phyloP scores from a whole-genome alignment of 2,113 vertebrate species.

The Anoplopoma fimbria region DNA sequence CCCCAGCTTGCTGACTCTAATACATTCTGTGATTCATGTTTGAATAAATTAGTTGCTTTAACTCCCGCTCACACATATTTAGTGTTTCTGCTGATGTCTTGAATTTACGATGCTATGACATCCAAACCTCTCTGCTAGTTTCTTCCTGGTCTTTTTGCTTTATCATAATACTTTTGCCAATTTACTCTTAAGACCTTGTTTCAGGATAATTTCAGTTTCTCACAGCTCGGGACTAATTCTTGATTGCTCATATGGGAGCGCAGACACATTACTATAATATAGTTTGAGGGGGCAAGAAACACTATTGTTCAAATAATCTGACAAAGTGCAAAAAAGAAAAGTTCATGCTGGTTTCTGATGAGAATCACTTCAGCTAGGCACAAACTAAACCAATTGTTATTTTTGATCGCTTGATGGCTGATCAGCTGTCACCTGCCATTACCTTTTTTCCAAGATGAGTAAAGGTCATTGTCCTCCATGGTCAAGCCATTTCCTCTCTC shows the following conservation, averaged over 20 bases:
- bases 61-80: constrained; percentile 20
- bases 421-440: constrained; percentile 34
- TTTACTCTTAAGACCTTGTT: not conserved
- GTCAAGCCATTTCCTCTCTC: constrained; percentile 49
- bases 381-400: not conserved
- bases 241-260: not conserved
- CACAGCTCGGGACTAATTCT: not conserved
- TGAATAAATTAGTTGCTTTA: constrained; percentile 54
- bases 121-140: not conserved
- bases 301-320: not conserved
- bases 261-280: not conserved
- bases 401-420: constrained; percentile 6
- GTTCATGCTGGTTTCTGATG: not conserved
- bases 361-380: not conserved
- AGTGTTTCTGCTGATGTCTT: constrained; percentile 50
- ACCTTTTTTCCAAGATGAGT: constrained; percentile 87
- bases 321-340: not conserved
- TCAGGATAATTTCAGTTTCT: not conserved
- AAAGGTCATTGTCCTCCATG: constrained; percentile 90
- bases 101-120: constrained; percentile 31
- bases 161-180: constrained; percentile 3
- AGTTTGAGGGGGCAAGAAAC: not conserved
- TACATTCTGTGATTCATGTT: constrained; percentile 47
- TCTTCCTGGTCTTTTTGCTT: not conserved
- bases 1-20: constrained; percentile 55